These are phyloP conservation scores for Macaria liturata DNA, from an alignment of 2,888 invertebrate species.

Conservation along the genomic window DNA sequence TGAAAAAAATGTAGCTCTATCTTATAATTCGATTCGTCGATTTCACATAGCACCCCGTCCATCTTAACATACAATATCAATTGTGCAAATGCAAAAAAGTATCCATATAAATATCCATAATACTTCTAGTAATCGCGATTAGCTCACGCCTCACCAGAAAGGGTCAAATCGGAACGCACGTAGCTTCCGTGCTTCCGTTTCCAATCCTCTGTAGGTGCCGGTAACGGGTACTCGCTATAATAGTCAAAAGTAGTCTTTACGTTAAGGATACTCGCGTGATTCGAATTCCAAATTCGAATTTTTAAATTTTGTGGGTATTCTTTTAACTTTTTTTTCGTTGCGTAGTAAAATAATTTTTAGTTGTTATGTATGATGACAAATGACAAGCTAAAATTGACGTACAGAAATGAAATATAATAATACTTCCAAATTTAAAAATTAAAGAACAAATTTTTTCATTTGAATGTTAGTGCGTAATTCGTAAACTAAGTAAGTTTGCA, in stretches of 20 bases:
- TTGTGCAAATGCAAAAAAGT: too few relatives aligned
- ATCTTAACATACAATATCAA: too few relatives aligned
- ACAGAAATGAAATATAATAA: background rate
- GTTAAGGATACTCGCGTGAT: constrained; percentile 11
- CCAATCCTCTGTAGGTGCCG: constrained; percentile 13
- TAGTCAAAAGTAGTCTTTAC: constrained; percentile 18
- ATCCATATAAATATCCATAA: background rate
- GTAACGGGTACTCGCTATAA: constrained; percentile 22
- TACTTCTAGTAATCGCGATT: background rate
- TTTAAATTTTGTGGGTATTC: background rate
- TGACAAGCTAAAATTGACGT: too few relatives aligned
- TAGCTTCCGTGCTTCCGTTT: constrained; percentile 8
- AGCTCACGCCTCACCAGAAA: background rate
- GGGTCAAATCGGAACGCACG: constrained; percentile 20
- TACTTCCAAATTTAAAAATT: background rate
- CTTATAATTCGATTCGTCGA: too few relatives aligned
- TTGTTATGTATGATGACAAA: too few relatives aligned
- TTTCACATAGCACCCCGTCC: too few relatives aligned
- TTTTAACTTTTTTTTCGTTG: background rate
- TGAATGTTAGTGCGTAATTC: too few relatives aligned
- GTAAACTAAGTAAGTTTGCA: too few relatives aligned
- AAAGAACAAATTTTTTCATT: background rate
- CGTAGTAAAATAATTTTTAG: too few relatives aligned
- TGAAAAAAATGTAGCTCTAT: too few relatives aligned
- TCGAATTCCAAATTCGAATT: constrained; percentile 15